Evolutionary conservation across 2,888 invertebrate species (phyloP).

Genomic region (Drosophila melanosoma): DNA sequence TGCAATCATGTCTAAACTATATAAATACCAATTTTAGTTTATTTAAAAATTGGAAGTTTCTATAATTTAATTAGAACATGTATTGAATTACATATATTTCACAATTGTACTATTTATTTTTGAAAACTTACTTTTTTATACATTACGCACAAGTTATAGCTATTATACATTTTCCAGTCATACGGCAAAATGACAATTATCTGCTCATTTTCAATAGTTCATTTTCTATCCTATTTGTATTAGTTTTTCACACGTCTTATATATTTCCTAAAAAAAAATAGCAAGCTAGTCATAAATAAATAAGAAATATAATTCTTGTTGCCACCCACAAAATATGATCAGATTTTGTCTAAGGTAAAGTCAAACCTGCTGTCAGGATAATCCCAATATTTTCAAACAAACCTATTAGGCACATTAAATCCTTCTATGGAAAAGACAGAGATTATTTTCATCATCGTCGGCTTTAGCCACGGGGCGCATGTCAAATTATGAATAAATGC

Average conservation of each 20-base stretch:
- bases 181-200: conserved; percentile 5
- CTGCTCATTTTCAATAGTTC: background rate
- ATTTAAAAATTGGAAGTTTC: background rate
- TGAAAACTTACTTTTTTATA: background rate
- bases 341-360: conserved; percentile 54
- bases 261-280: conserved; percentile 12
- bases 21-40: background rate
- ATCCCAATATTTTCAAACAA: conserved; percentile 83
- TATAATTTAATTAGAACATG: background rate
- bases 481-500: conserved; percentile 82
- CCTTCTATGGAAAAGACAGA: conserved; percentile 74
- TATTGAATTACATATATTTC: background rate
- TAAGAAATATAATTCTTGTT: conserved; percentile 36
- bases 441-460: conserved; percentile 82
- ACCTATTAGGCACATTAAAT: conserved; percentile 79
- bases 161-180: background rate
- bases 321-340: conserved; percentile 54
- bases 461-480: conserved; percentile 82
- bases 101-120: background rate
- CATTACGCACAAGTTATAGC: background rate
- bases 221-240: conserved; percentile 11
- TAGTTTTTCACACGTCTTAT: conserved; percentile 8
- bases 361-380: conserved; percentile 75
- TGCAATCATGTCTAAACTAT: background rate
- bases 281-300: conserved; percentile 33